Percentiles rank a stretch among this genome's conserved stretches.
These are phyloP conservation scores for Molanna angustata DNA, from an alignment of 2,888 invertebrate genomes.

Conservation along the genomic window DNA sequence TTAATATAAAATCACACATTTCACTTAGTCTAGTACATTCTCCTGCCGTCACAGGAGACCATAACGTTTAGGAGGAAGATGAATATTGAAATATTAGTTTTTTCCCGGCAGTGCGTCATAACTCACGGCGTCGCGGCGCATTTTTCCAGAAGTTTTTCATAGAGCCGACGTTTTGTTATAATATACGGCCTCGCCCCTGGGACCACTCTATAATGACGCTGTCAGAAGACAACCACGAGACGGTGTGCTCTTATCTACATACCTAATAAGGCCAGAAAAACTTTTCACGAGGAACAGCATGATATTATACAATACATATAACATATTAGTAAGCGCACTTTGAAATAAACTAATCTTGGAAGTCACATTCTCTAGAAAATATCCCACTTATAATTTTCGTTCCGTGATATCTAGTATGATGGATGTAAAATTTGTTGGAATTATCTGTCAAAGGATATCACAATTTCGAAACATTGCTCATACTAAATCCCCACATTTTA, in stretches of 20 bases:
- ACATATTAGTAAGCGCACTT: no score
- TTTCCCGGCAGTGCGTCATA: conserved; percentile 12
- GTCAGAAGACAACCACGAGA: conserved; percentile 27
- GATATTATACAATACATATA: no score
- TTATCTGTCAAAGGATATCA: no score
- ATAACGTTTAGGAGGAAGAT: not conserved
- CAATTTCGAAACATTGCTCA: no score
- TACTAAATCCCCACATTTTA: no score
- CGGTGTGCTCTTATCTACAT: conserved; percentile 29
- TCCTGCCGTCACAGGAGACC: not conserved
- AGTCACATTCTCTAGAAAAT: no score
- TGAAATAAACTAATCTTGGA: no score
- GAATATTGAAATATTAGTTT: conserved; percentile 22
- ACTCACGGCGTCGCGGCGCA: conserved; percentile 11
- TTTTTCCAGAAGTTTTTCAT: conserved; percentile 23
- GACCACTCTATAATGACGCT: conserved; percentile 25
- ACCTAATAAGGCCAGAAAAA: conserved; percentile 25
- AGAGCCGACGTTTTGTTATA: conserved; percentile 17
- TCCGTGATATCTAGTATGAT: no score
- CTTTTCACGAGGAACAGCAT: no score
- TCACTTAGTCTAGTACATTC: not conserved
- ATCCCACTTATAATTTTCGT: no score
- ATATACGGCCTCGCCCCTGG: conserved; percentile 24
- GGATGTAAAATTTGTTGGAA: no score
- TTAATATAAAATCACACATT: not conserved